These are phyloP conservation scores for Petrocephalus schoutedeni DNA, from an alignment of 2,797 vertebrate genomes.

Conservation along the genomic window DNA sequence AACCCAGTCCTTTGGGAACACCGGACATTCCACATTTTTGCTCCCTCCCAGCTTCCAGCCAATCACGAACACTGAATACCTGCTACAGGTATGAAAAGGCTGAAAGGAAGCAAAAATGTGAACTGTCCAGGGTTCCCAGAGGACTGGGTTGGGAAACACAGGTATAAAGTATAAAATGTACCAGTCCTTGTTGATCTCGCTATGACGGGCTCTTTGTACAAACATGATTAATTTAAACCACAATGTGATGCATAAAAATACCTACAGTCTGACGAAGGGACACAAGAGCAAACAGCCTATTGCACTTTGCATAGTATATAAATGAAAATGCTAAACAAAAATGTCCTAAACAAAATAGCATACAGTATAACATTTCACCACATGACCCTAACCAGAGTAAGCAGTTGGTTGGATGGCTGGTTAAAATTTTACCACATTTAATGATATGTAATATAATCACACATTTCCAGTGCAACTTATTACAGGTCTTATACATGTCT, in stretches of 20 bases:
- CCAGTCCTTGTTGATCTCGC: not conserved
- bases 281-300: not conserved
- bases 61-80: too few relatives aligned
- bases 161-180: not conserved
- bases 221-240: not conserved
- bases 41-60: too few relatives aligned
- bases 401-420: not conserved
- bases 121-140: too few relatives aligned
- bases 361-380: not conserved
- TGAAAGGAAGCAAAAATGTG: too few relatives aligned
- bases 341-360: not conserved
- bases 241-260: not conserved
- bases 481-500: not conserved
- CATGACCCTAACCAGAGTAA: not conserved
- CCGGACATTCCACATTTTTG: too few relatives aligned
- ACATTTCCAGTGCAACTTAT: not conserved
- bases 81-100: too few relatives aligned
- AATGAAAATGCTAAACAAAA: constrained; percentile 2
- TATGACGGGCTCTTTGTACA: not conserved
- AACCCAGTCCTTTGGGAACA: too few relatives aligned
- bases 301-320: constrained; percentile 5
- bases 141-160: too few relatives aligned
- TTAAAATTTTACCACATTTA: not conserved
- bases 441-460: not conserved
- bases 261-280: not conserved